Base-by-base conservation (phyloP, 2,797 vertebrate genomes). In the Chrosomus eos region DNA sequence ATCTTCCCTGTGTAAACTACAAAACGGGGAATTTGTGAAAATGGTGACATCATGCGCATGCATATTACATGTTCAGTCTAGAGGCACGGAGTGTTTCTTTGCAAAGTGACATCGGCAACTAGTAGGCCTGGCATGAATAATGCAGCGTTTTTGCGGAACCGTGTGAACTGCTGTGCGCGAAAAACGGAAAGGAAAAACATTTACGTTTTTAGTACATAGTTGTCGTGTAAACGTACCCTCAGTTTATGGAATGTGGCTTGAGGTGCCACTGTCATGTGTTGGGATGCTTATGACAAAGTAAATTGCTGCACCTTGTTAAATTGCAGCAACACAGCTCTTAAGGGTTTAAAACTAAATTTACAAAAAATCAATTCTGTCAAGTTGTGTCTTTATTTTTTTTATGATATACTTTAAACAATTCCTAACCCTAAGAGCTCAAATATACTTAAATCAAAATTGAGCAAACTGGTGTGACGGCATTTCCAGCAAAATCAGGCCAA, bases 251-350 rank as follows among this genome's bases (percentile, higher is more conserved):
- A 86, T 7, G 68, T 89, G 88, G 83, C 78, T 67, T 89, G 80
- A 87, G 87, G 73, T 89, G 90, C 80, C 86, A 53, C 7, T 85
- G 71, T 58, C 89, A 78, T 86, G 86, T 90, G 77, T 73, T 38
- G 21, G 62, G 77, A 43, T 84, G 60, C 87, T 48, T 75, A 83
- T 82, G 85, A 68, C 68, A 36, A 83, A 84, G 62, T 64, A 87
- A 26, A 86, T 58, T 76, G 85, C 70, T 81, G 66, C 75, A 82
- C 70, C 64, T 76, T 40, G 36, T 82, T 66, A 81, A 6, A 89
- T 64, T 78, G 67, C 58, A 87, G 62, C 77, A 81, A 66, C 28
- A 58, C 31, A 88, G 33, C 7, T 88, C 55, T 38, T 36, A 48
- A 67, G 26, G 82, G 13, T 85, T 86, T 89, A 77, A 87, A 88